Base-by-base conservation (phyloP, 2,797 vertebrate species). In the Gallinago nigripennis region DNA sequence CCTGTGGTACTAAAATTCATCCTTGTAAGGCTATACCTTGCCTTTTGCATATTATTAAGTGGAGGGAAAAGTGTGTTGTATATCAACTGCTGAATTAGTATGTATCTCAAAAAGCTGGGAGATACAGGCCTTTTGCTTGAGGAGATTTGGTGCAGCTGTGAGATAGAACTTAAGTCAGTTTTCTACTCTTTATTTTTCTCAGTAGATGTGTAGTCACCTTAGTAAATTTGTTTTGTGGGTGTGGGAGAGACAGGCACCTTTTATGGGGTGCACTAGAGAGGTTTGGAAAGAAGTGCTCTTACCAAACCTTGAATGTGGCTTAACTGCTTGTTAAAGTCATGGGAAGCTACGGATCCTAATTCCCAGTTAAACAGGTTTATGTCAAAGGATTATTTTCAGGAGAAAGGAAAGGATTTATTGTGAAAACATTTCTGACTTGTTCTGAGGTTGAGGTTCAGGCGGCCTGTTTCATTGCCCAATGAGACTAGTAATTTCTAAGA, bases 181-280 rank as follows among this genome's bases (percentile, higher is more conserved):
- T 94, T 71, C 21, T 81, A 6, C 30, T 8, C 21, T 92, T 79
- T 60, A 24, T 37, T 83, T 78, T 56, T 39, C 6, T 56, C 86
- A 39, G 39, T 39, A 39, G 24, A 14, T 27, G 12, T n/a, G 37
- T 78, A 53, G 33, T 85, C 56, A 68, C 17, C 1, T 6, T 23
- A n/a, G 65, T 57, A 82, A 58, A 81, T 92, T 83, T 83, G 68
- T 86, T 90, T 46, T 84, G 63, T 83, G 73, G 77, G 61, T 88
- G 63, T 91, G 46, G 33, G 57, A 83, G 57, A 58, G 19, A 31
- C 12, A 43, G 28, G 5, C 31, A 63, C 27, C 24, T 86, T 57
- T 51, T 65, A 39, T 24, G 35, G 56, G 63, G 41, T 57, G 69
- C 19, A 11, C n/a, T 83, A 60, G 75, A 92, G 80, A 68, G 41